These are phyloP conservation scores for Pseudorhombus dupliciocellatus DNA, from an alignment of 2,113 vertebrate genomes.

Conservation along the genomic window DNA sequence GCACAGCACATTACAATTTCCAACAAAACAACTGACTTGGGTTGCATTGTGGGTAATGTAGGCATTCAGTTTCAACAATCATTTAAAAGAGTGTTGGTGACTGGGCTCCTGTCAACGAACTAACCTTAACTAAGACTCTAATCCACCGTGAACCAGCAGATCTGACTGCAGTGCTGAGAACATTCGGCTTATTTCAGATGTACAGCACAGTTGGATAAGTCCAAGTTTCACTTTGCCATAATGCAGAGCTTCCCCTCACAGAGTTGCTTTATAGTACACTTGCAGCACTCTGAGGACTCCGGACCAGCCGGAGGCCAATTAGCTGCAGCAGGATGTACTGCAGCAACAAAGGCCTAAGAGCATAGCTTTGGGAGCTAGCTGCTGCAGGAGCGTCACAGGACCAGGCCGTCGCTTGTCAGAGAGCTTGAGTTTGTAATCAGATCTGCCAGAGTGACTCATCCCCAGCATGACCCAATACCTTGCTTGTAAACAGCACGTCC, in stretches of 20 bases:
- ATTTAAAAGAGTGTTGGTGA: background rate
- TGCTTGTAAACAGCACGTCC: slow-evolving; percentile 29
- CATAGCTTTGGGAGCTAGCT: slow-evolving; percentile 37
- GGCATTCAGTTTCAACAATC: too few relatives aligned
- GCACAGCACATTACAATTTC: background rate
- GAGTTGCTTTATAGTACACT: slow-evolving; percentile 25
- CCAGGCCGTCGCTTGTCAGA: slow-evolving; percentile 48
- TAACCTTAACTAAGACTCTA: too few relatives aligned
- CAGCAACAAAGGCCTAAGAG: slow-evolving; percentile 38
- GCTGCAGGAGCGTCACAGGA: slow-evolving; percentile 47
- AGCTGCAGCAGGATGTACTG: slow-evolving; percentile 12
- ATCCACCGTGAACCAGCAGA: background rate
- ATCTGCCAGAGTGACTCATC: slow-evolving; percentile 60
- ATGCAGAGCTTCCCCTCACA: background rate
- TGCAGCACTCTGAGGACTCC: slow-evolving; percentile 19
- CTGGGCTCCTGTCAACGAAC: background rate
- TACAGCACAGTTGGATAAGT: background rate
- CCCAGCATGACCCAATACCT: slow-evolving; percentile 30
- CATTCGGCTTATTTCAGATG: background rate
- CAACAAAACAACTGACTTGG: background rate
- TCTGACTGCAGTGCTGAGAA: background rate
- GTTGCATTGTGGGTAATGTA: background rate
- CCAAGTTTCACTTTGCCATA: slow-evolving; percentile 1
- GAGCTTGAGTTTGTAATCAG: slow-evolving; percentile 58
- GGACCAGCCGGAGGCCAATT: slow-evolving; percentile 38